A percentile compares a stretch with the other conserved stretches of the same genome.
phyloP scores from a whole-genome alignment of 2,888 invertebrate genomes.

The Dioctria rufipes region DNA sequence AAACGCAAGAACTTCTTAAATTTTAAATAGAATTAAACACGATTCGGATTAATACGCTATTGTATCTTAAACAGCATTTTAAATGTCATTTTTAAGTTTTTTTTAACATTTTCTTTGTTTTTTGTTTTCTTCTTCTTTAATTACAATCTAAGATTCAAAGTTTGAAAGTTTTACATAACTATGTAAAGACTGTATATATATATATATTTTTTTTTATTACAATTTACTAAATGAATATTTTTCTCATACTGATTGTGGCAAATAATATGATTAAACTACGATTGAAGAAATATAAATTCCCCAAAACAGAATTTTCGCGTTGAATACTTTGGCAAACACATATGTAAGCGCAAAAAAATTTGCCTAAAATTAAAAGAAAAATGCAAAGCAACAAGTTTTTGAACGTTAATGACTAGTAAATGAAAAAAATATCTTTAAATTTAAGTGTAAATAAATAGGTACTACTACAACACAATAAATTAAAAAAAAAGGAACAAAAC shows the following conservation, averaged over 20 bases:
- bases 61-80: constrained; percentile 51
- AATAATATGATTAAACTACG: neutral
- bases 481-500: neutral
- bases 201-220: neutral
- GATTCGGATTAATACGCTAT: constrained; percentile 26
- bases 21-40: constrained; percentile 33
- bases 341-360: no score
- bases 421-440: constrained; percentile 20
- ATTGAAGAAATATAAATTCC: neutral
- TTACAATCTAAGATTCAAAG: constrained; percentile 33
- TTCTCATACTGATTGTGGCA: constrained; percentile 39
- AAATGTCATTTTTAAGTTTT: constrained; percentile 35
- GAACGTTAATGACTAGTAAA: constrained; percentile 16
- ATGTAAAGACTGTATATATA: constrained; percentile 7
- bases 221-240: constrained; percentile 51
- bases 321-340: no score
- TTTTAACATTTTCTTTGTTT: constrained; percentile 6
- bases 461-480: neutral
- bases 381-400: neutral
- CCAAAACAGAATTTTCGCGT: no score
- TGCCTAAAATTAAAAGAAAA: neutral
- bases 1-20: constrained; percentile 36
- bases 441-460: constrained; percentile 1
- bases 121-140: constrained; percentile 23
- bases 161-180: constrained; percentile 42